Conservation (phyloP, 2,888 invertebrate species). For the Erebia palarica region DNA sequence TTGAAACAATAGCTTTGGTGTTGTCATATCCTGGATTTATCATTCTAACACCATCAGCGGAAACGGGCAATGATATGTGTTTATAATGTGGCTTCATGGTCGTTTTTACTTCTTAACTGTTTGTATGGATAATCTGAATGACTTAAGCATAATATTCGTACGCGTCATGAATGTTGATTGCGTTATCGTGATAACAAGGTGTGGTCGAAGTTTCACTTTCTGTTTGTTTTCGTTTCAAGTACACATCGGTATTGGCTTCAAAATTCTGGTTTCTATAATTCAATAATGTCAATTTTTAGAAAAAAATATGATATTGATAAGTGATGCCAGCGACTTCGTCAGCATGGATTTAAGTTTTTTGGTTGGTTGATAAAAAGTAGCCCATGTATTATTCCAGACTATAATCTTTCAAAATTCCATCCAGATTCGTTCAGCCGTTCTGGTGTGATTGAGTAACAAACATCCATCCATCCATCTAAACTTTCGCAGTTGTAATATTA, state of each 20-base stretch:
- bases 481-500: too few relatives aligned
- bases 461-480: too few relatives aligned
- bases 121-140: constrained; percentile 63
- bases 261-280: background rate
- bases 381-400: too few relatives aligned
- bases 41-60: constrained; percentile 80
- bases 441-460: too few relatives aligned
- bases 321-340: too few relatives aligned
- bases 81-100: constrained; percentile 77
- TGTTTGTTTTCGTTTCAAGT: constrained; percentile 33
- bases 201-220: constrained; percentile 46
- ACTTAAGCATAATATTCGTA: constrained; percentile 58
- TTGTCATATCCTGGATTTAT: constrained; percentile 78
- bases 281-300: background rate
- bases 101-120: constrained; percentile 69
- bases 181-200: constrained; percentile 12
- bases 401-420: too few relatives aligned
- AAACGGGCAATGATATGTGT: constrained; percentile 75
- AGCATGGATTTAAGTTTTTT: too few relatives aligned
- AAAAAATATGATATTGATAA: background rate
- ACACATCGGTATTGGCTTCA: background rate
- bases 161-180: constrained; percentile 49
- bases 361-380: too few relatives aligned
- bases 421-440: too few relatives aligned
- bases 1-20: constrained; percentile 74